Conservation (phyloP, 92 coral and sea anemone genomes). For the Heliopora coerulea region DNA sequence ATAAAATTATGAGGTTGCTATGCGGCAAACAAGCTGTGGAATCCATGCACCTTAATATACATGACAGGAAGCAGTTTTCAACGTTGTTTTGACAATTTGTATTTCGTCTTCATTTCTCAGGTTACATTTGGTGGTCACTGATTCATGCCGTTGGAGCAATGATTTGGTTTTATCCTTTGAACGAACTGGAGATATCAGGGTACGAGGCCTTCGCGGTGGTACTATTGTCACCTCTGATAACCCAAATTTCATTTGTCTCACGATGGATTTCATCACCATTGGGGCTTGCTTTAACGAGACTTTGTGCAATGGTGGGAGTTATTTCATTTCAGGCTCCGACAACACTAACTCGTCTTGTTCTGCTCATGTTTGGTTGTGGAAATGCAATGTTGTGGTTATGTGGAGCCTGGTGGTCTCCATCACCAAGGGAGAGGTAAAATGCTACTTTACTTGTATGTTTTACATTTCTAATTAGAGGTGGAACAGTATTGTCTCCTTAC, state of each 20-base stretch:
- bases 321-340: conserved; percentile 94
- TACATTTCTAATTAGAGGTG: too few relatives aligned
- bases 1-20: too few relatives aligned
- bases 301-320: conserved; percentile 77
- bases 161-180: conserved; percentile 97
- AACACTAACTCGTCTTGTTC: conserved; percentile 69
- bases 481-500: too few relatives aligned
- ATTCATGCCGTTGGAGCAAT: conserved; percentile 80
- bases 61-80: too few relatives aligned
- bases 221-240: conserved; percentile 74
- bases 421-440: conserved; percentile 79
- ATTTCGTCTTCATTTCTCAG: conserved; percentile 35
- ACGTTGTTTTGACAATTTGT: too few relatives aligned
- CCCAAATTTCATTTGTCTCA: conserved; percentile 58
- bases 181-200: conserved; percentile 94
- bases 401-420: conserved; percentile 85
- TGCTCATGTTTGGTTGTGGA: conserved; percentile 90
- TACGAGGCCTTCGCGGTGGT: conserved; percentile 84
- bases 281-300: conserved; percentile 75
- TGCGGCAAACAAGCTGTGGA: too few relatives aligned
- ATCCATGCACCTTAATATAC: too few relatives aligned
- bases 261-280: conserved; percentile 70
- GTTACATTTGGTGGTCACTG: conserved; percentile 95
- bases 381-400: conserved; percentile 97
- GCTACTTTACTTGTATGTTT: too few relatives aligned